Evolutionary conservation across 2,888 invertebrate genomes (phyloP).

Genomic region (Calliphora vomitoria): DNA sequence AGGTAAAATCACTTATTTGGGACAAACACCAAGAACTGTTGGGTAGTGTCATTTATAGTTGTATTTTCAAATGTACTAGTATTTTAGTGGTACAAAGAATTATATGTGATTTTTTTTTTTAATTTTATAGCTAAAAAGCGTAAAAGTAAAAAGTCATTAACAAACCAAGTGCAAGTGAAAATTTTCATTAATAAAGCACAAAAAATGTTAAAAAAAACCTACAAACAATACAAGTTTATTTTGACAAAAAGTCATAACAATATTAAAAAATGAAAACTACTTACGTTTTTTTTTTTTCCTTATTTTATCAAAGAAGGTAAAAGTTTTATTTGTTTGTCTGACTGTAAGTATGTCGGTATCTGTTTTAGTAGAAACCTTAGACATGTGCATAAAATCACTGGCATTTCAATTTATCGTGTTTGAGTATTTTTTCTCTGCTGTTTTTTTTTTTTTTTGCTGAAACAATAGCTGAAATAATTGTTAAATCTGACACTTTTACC

Average conservation of each 20-base stretch:
- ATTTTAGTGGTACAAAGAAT: neutral
- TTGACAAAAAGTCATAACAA: neutral
- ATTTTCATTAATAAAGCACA: slow-evolving; percentile 45
- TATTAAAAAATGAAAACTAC: neutral
- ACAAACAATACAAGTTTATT: slow-evolving; percentile 12
- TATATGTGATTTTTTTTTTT: too few species aligned
- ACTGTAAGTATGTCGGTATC: slow-evolving; percentile 6
- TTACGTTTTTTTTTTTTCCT: neutral
- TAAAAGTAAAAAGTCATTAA: slow-evolving; percentile 74
- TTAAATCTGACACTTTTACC: slow-evolving; percentile 36
- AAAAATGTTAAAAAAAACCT: neutral
- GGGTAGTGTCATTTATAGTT: neutral
- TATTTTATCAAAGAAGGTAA: slow-evolving; percentile 18
- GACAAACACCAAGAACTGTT: too few species aligned
- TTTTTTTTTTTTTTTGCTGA: neutral
- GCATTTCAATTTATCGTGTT: slow-evolving; percentile 30
- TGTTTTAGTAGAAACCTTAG: slow-evolving; percentile 28
- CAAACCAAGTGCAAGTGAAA: slow-evolving; percentile 66
- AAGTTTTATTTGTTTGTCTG: slow-evolving; percentile 27
- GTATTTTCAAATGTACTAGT: neutral
- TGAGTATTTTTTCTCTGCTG: neutral
- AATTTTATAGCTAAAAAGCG: slow-evolving; percentile 48
- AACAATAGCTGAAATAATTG: slow-evolving; percentile 21
- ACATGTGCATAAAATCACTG: slow-evolving; percentile 23
- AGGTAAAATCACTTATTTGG: too few species aligned